A percentile compares a stretch with the other conserved stretches of the same genome.
Conservation (phyloP, 1,140 invertebrate species). For the Drosophila nannoptera region DNA sequence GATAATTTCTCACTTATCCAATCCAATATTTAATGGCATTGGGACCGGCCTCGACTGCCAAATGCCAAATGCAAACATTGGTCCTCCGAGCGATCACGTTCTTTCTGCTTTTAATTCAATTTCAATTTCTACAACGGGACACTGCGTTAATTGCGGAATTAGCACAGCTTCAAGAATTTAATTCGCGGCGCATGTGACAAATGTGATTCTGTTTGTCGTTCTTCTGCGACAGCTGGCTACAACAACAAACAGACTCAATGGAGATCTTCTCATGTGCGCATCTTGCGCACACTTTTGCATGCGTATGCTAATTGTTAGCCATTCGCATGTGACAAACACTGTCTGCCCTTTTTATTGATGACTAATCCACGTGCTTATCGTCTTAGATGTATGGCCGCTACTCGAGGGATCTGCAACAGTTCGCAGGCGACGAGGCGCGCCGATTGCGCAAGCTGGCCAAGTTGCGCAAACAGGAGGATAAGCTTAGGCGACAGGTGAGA, state of each 20-base stretch:
- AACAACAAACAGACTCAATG: background rate
- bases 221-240: background rate
- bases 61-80: slow-evolving; percentile 20
- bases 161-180: slow-evolving; percentile 33
- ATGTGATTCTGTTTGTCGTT: slow-evolving; percentile 24
- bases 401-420: slow-evolving; percentile 94
- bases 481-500: slow-evolving; percentile 81
- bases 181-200: slow-evolving; percentile 36
- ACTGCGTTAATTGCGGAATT: slow-evolving; percentile 43
- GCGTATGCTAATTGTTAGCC: slow-evolving; percentile 40
- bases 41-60: slow-evolving; percentile 9
- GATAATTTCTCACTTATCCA: slow-evolving; percentile 39
- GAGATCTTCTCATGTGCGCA: background rate
- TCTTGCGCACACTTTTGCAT: slow-evolving; percentile 25
- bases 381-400: slow-evolving; percentile 97
- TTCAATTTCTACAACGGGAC: slow-evolving; percentile 29
- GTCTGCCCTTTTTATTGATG: background rate
- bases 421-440: slow-evolving; percentile 92
- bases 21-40: slow-evolving; percentile 33
- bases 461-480: slow-evolving; percentile 87
- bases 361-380: slow-evolving; percentile 4
- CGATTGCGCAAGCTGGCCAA: slow-evolving; percentile 84
- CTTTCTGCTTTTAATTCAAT: slow-evolving; percentile 10
- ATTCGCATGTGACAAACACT: slow-evolving; percentile 33
- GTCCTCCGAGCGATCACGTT: slow-evolving; percentile 23